These are phyloP conservation scores for Oreamnos americanus DNA, from an alignment of 2,113 vertebrate genomes.

Conservation along the genomic window DNA sequence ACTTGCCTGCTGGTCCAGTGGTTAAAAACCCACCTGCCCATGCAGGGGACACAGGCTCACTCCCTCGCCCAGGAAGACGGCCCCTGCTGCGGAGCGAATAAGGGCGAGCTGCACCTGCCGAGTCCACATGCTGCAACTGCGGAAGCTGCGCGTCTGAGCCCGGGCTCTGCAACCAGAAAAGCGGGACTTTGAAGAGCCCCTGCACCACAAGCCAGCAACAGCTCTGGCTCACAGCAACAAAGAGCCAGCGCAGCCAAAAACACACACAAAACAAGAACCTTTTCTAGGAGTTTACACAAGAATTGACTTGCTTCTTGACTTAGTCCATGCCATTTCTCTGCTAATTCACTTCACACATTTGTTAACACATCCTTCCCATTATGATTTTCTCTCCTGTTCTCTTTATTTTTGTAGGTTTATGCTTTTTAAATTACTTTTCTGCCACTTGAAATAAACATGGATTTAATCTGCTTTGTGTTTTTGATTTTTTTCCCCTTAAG, in stretches of 20 bases:
- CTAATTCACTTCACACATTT: conserved; percentile 10
- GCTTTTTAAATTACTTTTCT: not conserved
- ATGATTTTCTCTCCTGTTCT: conserved; percentile 7
- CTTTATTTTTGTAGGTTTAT: conserved; percentile 16
- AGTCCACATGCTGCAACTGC: accelerated
- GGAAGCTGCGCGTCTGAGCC: accelerated
- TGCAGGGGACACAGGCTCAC: not conserved
- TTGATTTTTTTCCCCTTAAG: conserved; percentile 31
- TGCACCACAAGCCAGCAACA: not conserved
- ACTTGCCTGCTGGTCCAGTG: not conserved
- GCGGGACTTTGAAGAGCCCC: not conserved
- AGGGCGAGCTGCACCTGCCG: not conserved
- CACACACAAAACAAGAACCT: not conserved
- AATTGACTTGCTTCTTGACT: not conserved
- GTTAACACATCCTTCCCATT: not conserved
- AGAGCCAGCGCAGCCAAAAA: not conserved
- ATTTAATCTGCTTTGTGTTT: conserved; percentile 27
- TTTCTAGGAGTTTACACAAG: not conserved
- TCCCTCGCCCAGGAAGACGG: not conserved
- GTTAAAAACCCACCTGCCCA: not conserved
- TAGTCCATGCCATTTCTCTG: not conserved
- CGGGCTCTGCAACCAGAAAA: not conserved
- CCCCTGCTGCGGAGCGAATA: not conserved
- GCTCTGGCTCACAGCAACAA: not conserved
- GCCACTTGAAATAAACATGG: not conserved